Conservation (phyloP, 1,140 invertebrate genomes). For the Mactra quadrangularis region DNA sequence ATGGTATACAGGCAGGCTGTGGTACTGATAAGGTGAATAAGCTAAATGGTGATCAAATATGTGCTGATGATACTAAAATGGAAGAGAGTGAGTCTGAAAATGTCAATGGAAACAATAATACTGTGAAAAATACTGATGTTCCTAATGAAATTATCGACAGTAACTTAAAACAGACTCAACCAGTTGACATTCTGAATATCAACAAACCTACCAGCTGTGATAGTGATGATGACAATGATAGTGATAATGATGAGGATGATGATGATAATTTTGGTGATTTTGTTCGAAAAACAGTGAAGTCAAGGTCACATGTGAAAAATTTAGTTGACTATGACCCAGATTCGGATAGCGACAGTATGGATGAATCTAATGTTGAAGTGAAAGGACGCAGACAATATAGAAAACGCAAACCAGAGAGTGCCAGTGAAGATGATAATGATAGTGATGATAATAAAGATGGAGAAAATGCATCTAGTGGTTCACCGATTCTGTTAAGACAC, state of each 20-base stretch:
- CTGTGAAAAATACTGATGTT: no score
- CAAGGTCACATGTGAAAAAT: conserved; percentile 15
- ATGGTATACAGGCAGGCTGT: conserved; percentile 40
- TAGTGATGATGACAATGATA: conserved; percentile 43
- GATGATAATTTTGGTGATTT: conserved; percentile 28
- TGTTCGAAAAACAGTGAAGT: conserved; percentile 27
- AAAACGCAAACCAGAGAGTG: conserved; percentile 31
- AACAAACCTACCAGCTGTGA: neutral
- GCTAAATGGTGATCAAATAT: conserved; percentile 68
- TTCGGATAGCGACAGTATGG: neutral
- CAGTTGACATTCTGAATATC: conserved; percentile 72
- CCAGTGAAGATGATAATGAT: conserved; percentile 34
- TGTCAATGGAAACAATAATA: conserved; percentile 73
- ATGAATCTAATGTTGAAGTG: neutral
- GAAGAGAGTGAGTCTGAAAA: conserved; percentile 11
- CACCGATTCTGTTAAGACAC: conserved; percentile 52
- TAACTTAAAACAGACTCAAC: conserved; percentile 71
- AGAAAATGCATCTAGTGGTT: conserved; percentile 8
- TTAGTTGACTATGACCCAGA: conserved; percentile 49
- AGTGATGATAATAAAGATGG: conserved; percentile 22
- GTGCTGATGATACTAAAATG: conserved; percentile 16
- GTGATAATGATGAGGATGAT: conserved; percentile 13
- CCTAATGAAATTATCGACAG: no score
- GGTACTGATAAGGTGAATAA: no score
- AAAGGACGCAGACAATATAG: conserved; percentile 35